These are phyloP conservation scores for Drosophila emarginata DNA, from an alignment of 2,888 invertebrate species.

Conservation along the genomic window DNA sequence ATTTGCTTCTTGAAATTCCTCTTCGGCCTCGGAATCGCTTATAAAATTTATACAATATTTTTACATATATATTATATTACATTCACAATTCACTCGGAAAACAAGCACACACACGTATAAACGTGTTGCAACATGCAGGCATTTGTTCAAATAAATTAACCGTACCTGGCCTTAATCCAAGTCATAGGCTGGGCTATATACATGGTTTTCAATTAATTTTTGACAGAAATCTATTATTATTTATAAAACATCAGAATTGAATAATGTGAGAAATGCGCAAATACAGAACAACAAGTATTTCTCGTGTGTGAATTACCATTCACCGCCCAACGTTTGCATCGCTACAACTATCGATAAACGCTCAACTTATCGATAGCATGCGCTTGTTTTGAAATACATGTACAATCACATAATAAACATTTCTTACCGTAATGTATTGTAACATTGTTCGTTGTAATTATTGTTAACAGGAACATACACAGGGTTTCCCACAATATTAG, in stretches of 20 bases:
- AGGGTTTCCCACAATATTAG: neutral
- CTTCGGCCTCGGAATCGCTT: constrained; percentile 34
- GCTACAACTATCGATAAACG: constrained; percentile 4
- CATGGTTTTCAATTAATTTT: constrained; percentile 23
- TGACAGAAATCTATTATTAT: neutral
- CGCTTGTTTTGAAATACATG: constrained; percentile 13
- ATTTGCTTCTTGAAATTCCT: neutral
- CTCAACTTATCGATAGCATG: constrained; percentile 8
- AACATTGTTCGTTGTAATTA: neutral
- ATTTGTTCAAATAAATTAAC: neutral
- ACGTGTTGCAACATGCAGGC: constrained; percentile 35
- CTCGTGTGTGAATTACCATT: constrained; percentile 10
- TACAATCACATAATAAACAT: neutral
- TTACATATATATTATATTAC: neutral
- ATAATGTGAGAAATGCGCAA: neutral
- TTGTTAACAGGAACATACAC: neutral
- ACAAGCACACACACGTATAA: constrained; percentile 25
- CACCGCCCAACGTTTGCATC: constrained; percentile 1
- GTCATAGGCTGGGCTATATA: constrained; percentile 54
- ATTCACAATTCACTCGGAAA: neutral
- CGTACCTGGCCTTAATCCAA: constrained; percentile 60
- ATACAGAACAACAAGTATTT: neutral
- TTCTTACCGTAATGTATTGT: neutral
- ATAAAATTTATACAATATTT: neutral
- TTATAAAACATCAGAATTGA: neutral